Evolutionary conservation across 2,888 invertebrate genomes (phyloP).

Genomic region (Polymixis lichenea): DNA sequence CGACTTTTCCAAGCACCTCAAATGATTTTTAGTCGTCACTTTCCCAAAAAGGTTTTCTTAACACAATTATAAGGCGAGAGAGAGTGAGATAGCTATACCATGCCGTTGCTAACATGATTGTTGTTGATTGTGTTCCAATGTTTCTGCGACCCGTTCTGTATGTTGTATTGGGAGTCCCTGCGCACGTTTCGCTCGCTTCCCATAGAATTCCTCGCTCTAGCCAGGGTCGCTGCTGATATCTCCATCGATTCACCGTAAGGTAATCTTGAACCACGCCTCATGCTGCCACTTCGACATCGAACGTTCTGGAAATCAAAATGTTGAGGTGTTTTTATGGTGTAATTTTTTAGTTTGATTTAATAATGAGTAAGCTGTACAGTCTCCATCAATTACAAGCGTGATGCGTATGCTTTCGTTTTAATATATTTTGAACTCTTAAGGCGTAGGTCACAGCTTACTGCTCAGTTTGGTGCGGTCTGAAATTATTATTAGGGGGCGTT

Average conservation of each 20-base stretch:
- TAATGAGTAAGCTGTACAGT: slow-evolving; percentile 5
- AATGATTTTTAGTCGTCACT: slow-evolving; percentile 28
- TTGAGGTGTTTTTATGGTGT: not conserved
- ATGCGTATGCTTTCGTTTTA: not conserved
- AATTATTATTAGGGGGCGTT: not conserved
- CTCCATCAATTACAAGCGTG: not conserved
- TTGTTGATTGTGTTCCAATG: slow-evolving; percentile 84
- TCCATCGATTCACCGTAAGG: slow-evolving; percentile 89
- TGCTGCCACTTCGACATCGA: slow-evolving; percentile 78
- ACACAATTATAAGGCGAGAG: slow-evolving; percentile 41
- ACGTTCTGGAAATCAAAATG: slow-evolving; percentile 74
- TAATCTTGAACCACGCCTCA: slow-evolving; percentile 83
- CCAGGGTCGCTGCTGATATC: slow-evolving; percentile 86
- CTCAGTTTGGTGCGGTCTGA: too few species aligned
- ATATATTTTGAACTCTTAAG: not conserved
- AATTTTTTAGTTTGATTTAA: not conserved
- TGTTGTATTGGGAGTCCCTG: slow-evolving; percentile 77
- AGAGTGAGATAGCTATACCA: slow-evolving; percentile 71
- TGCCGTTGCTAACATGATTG: slow-evolving; percentile 80
- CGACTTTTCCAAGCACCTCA: slow-evolving; percentile 47
- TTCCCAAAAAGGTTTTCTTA: slow-evolving; percentile 26
- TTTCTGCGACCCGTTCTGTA: slow-evolving; percentile 82
- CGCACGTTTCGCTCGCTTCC: slow-evolving; percentile 77
- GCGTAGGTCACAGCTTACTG: not conserved
- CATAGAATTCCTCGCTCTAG: slow-evolving; percentile 81